Percentiles rank a stretch among this genome's conserved stretches.
phyloP scores from a whole-genome alignment of 37 sponge, comb jelly and placozoan genomes.

The Spongilla lacustris region DNA sequence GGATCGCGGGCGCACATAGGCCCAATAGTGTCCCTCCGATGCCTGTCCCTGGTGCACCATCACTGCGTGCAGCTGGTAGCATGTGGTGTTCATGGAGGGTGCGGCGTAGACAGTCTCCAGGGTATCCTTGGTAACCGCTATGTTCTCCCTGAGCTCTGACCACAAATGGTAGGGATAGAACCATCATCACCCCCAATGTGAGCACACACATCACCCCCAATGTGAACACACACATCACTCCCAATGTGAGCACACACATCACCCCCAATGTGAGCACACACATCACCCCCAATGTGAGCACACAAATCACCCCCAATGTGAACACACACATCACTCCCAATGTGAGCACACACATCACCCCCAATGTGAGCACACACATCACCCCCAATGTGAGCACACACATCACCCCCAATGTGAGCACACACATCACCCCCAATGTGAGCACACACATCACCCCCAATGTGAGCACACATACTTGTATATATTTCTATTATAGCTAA shows the following conservation, averaged over 20 bases:
- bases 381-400: no score
- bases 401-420: no score
- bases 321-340: no score
- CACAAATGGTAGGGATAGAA: no score
- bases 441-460: neutral
- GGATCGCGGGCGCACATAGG: conserved; percentile 49
- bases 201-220: neutral
- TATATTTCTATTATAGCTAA: no score
- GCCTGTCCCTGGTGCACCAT: conserved; percentile 84
- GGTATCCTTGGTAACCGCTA: conserved; percentile 16
- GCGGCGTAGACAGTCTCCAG: conserved; percentile 54
- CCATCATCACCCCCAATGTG: no score
- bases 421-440: neutral
- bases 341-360: no score
- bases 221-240: neutral
- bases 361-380: no score
- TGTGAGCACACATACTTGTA: no score
- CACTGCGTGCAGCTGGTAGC: conserved; percentile 74
- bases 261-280: no score
- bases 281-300: no score
- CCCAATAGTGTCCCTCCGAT: conserved; percentile 83
- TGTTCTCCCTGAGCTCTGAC: conserved; percentile 35
- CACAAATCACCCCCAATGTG: no score
- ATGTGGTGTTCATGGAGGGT: conserved; percentile 51
- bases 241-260: neutral